Base-by-base conservation (phyloP, 2,797 vertebrate species). In the Sebastes jordani region DNA sequence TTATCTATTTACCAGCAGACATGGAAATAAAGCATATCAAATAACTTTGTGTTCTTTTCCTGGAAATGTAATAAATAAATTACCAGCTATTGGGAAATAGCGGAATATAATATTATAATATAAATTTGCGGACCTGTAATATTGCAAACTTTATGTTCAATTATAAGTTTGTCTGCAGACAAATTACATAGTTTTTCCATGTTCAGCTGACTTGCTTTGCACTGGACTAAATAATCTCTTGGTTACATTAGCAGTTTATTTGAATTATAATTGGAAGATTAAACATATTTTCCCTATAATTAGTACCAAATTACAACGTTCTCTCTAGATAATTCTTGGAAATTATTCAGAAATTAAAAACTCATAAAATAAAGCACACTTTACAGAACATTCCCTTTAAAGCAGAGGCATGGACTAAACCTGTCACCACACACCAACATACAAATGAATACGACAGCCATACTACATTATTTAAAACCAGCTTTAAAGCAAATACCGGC, bases 401-500 rank as follows among this genome's bases (percentile, higher is more conserved):
- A 68, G 56, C 27, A 71, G 20, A 62, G 49, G 29, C 11, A 20
- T 7, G 5, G 30, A 30, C 11, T 10, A 14, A 58, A 34, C 49
- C 62, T 55, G 55, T 36, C 80, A 34, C 30, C 22, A 30, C 58
- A 52, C 23, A 54, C 23, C 49, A 64, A 64, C 32, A 64, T 20
- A 74, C 20, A 65, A 23, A 62, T 66, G 42, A 11, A 59, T 58
- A 38, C 14, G 54, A 55, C 10, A 49, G 30, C 30, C 14, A 60
- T 1, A 68, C 14, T 18, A 65, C 23, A 58, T 62, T 6, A 55
- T 38, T 34, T 18, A 11, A 42, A 74, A 64, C 27, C 2, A 60
- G 38, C 54, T 83, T 86, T 82, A 89, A 89, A 83, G 85, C 85
- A 89, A 76, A 82, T 4, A 79, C 8, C 16, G 29, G 38, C 49